A percentile compares a stretch with the other conserved stretches of the same genome.
Evolutionary conservation across 1,140 invertebrate species (phyloP).

Genomic region (silkworm (Bombyx mori)): DNA sequence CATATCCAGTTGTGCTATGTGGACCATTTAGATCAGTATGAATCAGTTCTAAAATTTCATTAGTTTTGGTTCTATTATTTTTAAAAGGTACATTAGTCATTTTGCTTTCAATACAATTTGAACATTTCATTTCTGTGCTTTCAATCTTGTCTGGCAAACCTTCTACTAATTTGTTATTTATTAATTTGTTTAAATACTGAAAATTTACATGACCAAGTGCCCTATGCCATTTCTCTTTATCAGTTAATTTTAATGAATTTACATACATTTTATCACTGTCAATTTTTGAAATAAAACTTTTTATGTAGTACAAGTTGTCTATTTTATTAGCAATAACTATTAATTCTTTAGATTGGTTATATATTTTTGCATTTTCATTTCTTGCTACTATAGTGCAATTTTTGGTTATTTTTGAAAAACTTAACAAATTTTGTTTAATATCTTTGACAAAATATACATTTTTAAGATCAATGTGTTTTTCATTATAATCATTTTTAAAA

Average conservation of each 20-base stretch:
- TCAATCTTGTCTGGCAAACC: conserved; percentile 37
- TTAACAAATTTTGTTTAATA: conserved; percentile 34
- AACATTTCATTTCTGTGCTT: conserved; percentile 25
- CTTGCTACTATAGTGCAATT: conserved; percentile 23
- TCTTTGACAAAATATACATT: conserved; percentile 37
- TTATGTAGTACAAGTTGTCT: conserved; percentile 28
- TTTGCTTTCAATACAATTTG: conserved; percentile 33
- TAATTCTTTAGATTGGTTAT: conserved; percentile 21
- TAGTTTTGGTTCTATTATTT: conserved; percentile 40
- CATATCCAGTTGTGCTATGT: conserved; percentile 32
- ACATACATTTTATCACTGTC: conserved; percentile 11
- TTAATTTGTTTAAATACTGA: conserved; percentile 33
- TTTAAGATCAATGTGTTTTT: conserved; percentile 22
- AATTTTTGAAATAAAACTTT: conserved; percentile 27
- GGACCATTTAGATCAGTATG: conserved; percentile 50
- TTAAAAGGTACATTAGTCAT: conserved; percentile 44
- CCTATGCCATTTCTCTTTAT: conserved; percentile 37
- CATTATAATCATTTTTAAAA: conserved; percentile 14
- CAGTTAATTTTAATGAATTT: conserved; percentile 15
- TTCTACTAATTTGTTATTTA: conserved; percentile 30
- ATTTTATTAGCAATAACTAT: conserved; percentile 23
- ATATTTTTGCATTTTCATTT: conserved; percentile 24
- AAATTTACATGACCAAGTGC: conserved; percentile 41
- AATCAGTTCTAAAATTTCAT: conserved; percentile 37
- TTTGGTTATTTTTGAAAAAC: conserved; percentile 28